Evolutionary conservation across 2,797 vertebrate genomes (phyloP), one percentile per base, ranked within the genome.

Genomic region (Hippoglossus hippoglossus): DNA sequence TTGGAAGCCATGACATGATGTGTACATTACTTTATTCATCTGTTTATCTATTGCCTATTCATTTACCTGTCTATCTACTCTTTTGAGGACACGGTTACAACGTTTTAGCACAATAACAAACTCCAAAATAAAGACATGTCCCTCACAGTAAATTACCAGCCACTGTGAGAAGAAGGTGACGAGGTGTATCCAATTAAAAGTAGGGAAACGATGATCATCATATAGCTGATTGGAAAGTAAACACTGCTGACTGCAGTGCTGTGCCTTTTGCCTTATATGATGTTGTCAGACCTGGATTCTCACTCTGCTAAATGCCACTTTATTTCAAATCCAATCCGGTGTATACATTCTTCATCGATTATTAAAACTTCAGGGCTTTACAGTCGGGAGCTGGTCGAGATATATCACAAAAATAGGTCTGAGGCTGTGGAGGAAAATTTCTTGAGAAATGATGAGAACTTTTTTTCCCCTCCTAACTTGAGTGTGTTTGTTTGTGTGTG

Each of bases 111-210:
- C 5, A 34, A 65, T 24, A 69, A 67, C 36, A 69, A 77, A 65
- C 36, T 53, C 71, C 10, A 57, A 66, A 64, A 65, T 50, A 46
- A 26, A 70, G 24, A 70, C 18, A 28, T 39, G 36, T 39, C 11
- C 36, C 36, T 39, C 60, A 31, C 36, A 34, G 54, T 64, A 67
- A 77, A 55, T 69, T 62, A 61, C 22, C 63, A 66, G 36, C 59
- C 28, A 55, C 28, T 24, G 61, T 10, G 9, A 72, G 63, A 31
- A 46, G 73, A 82, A 58, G 72, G 75, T 88, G 81, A 85, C 68
- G 63, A 68, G 53, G 77, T 82, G 75, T 69, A 82, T 76, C 89
- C 87, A 92, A 91, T 92, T 92, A 91, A 84, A 84, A 85, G 62
- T 41, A 50, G n/a, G 24, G 51, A 55, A 83, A 67, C 55, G 25